Percentiles rank a stretch among this genome's conserved stretches.
phyloP scores from a whole-genome alignment of 2,113 vertebrate species.

The Syngnathus typhle region DNA sequence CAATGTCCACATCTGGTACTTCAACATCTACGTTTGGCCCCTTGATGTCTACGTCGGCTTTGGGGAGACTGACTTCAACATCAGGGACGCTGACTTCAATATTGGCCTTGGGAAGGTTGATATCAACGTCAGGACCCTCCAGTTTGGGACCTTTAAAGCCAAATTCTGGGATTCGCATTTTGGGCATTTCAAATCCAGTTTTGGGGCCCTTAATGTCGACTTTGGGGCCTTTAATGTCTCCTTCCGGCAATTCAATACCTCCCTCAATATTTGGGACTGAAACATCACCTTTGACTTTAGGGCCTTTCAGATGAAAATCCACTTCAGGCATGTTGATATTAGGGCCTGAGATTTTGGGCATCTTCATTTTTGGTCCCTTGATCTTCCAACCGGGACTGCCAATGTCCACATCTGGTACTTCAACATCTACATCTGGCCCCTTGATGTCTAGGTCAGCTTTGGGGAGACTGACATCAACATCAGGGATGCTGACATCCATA shows the following conservation, averaged over 20 bases:
- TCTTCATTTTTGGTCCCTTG: constrained; percentile 7
- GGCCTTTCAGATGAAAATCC: constrained; percentile 2
- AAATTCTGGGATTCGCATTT: constrained; percentile 46
- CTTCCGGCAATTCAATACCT: constrained; percentile 12
- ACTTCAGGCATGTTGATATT: neutral
- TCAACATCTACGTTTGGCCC: constrained; percentile 5
- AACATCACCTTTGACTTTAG: constrained; percentile 34
- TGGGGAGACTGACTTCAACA: constrained; percentile 23
- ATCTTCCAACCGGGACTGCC: neutral
- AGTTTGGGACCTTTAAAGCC: constrained; percentile 4
- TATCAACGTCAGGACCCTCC: constrained; percentile 8
- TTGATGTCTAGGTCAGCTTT: too few species aligned
- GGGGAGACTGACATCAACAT: too few species aligned
- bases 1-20: neutral
- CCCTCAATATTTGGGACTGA: constrained; percentile 35
- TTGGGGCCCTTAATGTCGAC: constrained; percentile 16
- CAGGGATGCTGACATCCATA: too few species aligned
- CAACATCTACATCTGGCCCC: too few species aligned
- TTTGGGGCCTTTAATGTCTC: constrained; percentile 41
- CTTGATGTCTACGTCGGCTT: constrained; percentile 8
- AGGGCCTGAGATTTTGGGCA: constrained; percentile 7
- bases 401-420: neutral
- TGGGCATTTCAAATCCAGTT: constrained; percentile 43
- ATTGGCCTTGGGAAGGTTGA: constrained; percentile 3
- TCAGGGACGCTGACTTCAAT: neutral